Evolutionary conservation across 2,113 vertebrate species (phyloP).

Genomic region (Lontra canadensis): DNA sequence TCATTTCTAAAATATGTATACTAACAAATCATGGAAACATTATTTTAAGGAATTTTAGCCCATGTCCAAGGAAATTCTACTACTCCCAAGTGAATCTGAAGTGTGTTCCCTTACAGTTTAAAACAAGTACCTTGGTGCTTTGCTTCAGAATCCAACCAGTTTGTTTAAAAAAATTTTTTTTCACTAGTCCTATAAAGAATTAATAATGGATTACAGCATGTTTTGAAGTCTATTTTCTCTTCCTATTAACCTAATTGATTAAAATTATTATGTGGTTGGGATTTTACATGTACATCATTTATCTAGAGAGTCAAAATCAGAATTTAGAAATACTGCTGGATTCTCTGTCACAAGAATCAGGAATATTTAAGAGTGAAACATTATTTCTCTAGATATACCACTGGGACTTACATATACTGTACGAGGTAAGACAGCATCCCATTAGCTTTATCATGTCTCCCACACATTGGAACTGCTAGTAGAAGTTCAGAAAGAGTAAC

Average conservation of each 20-base stretch:
- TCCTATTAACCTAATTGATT: background rate
- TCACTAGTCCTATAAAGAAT: background rate
- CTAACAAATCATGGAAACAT: conserved; percentile 8
- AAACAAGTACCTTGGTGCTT: background rate
- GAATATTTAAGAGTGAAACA: conserved; percentile 18
- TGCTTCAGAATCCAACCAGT: conserved; percentile 28
- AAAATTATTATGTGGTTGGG: background rate
- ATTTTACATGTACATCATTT: conserved; percentile 13
- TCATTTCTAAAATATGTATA: conserved; percentile 37
- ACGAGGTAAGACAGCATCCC: background rate
- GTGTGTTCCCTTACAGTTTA: conserved; percentile 48
- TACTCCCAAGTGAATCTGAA: conserved; percentile 37
- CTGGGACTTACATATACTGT: background rate
- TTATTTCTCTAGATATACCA: conserved; percentile 22
- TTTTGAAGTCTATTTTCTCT: conserved; percentile 41
- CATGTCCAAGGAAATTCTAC: background rate
- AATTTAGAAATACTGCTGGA: conserved; percentile 43
- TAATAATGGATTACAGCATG: background rate
- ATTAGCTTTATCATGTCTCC: conserved; percentile 22
- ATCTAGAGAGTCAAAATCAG: conserved; percentile 36
- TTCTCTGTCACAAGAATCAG: background rate
- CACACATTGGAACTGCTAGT: conserved; percentile 15
- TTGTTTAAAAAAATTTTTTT: background rate
- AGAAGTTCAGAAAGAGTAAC: conserved; percentile 43
- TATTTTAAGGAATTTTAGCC: conserved; percentile 23